phyloP scores from a whole-genome alignment of 1,140 invertebrate genomes.

The Brachionus asplanchnoidis region DNA sequence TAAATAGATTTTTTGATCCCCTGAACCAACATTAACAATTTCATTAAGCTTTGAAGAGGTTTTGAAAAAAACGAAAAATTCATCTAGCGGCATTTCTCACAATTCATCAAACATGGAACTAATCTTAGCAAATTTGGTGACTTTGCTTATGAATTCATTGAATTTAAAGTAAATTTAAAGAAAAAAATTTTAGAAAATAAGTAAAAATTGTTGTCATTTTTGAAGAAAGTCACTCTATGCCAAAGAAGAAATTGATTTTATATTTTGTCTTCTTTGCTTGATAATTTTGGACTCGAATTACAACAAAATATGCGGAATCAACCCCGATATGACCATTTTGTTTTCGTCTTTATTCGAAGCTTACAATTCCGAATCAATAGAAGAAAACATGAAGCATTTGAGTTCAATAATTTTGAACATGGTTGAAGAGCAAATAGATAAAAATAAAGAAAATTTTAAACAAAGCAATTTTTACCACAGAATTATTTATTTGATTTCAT shows the following conservation, averaged over 20 bases:
- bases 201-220: not conserved
- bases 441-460: not conserved
- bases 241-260: not conserved
- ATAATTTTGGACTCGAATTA: not conserved
- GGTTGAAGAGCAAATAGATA: not conserved
- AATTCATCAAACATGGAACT: not conserved
- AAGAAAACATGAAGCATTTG: not conserved
- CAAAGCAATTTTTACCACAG: not conserved
- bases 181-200: not conserved
- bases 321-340: not conserved
- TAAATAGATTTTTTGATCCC: too few species aligned
- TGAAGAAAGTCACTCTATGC: not conserved
- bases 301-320: not conserved
- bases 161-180: not conserved
- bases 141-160: not conserved
- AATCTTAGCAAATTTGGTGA: not conserved
- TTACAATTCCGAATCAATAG: not conserved
- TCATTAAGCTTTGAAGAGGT: not conserved
- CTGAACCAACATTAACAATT: not conserved
- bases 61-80: not conserved
- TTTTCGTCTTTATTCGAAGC: not conserved
- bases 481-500: not conserved
- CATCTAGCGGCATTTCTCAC: not conserved
- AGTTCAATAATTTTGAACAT: not conserved
- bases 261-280: not conserved